Evolutionary conservation across 2,113 vertebrate species (phyloP), one percentile per base, ranked within the genome.

Genomic region (Himantopus leucocephalus): DNA sequence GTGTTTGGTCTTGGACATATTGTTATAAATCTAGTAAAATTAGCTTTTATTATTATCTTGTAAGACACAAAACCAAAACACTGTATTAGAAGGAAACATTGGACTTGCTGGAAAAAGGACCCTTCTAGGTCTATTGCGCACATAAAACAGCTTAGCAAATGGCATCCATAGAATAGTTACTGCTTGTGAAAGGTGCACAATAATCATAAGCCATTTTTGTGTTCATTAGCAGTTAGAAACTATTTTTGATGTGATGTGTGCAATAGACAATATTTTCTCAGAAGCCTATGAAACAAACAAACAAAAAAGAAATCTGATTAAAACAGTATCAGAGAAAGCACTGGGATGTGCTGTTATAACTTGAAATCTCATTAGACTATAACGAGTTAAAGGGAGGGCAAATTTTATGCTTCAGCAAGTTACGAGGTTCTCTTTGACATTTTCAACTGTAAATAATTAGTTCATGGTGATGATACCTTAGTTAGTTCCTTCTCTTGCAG

Each of bases 351-450:
- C 79, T 92, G 45, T 77, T 94, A 3, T 59, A 74, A 92, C 83
- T 60, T 80, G 64, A 91, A 94, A 92, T 88, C 92, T 94, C 6
- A 35, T 96, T 92, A 92, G 80, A 78, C 37, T 95, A 6, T 18
- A 88, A 74, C 12, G 64, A 86, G 83, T 81, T 92, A 85, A 89
- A 91, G 83, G 73, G 73, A 91, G 53, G 72, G 68, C 27, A 89
- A 72, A 94, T 97, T 95, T 95, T 92, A 75, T 91, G 94, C 97
- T 94, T 96, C 92, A 95, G 71, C 68, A 75, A 52, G 68, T 91
- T 93, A 47, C 71, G 77, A 96, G 93, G 53, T 43, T 92, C 35
- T 92, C 71, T 95, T 26, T 79, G 66, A 85, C 48, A 41, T 91
- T 94, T 94, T 84, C 91, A 89, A 12, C 79, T n/a, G 56, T 64